Evolutionary conservation across 2,888 invertebrate genomes (phyloP).

Genomic region (Odontocerum albicorne): DNA sequence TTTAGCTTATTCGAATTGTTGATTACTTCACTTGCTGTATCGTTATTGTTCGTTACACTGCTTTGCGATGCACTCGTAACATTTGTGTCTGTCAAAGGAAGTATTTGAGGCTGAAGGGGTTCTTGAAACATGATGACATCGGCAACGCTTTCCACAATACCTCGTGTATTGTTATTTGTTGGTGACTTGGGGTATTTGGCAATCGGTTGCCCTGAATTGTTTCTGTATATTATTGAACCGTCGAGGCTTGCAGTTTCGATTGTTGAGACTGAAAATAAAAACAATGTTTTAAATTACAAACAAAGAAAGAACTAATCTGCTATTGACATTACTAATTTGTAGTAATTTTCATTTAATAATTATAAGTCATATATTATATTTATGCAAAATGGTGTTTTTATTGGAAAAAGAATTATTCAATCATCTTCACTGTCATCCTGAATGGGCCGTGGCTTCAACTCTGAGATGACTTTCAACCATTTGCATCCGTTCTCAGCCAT

Average conservation of each 20-base stretch:
- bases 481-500: too few relatives aligned
- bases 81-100: neutral
- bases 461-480: too few relatives aligned
- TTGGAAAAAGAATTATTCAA: too few relatives aligned
- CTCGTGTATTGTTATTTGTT: neutral
- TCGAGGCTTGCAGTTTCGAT: slow-evolving; percentile 23
- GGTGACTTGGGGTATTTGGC: slow-evolving; percentile 7
- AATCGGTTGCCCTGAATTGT: slow-evolving; percentile 10
- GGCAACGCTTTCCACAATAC: slow-evolving; percentile 24
- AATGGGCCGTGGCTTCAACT: too few relatives aligned
- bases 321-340: too few relatives aligned
- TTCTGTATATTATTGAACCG: slow-evolving; percentile 17
- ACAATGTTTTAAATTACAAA: too few relatives aligned
- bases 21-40: slow-evolving; percentile 5
- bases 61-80: neutral
- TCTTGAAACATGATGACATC: slow-evolving; percentile 24
- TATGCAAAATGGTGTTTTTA: too few relatives aligned
- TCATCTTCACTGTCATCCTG: too few relatives aligned
- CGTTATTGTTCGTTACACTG: neutral
- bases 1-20: slow-evolving; percentile 19
- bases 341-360: too few relatives aligned
- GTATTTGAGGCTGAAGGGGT: slow-evolving; percentile 5
- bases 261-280: slow-evolving; percentile 24
- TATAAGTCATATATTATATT: too few relatives aligned
- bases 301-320: too few relatives aligned